Percentiles rank a stretch among this genome's conserved stretches.
These are phyloP conservation scores for Gymnosoma rotundatum DNA, from an alignment of 2,888 invertebrate genomes.

Conservation along the genomic window DNA sequence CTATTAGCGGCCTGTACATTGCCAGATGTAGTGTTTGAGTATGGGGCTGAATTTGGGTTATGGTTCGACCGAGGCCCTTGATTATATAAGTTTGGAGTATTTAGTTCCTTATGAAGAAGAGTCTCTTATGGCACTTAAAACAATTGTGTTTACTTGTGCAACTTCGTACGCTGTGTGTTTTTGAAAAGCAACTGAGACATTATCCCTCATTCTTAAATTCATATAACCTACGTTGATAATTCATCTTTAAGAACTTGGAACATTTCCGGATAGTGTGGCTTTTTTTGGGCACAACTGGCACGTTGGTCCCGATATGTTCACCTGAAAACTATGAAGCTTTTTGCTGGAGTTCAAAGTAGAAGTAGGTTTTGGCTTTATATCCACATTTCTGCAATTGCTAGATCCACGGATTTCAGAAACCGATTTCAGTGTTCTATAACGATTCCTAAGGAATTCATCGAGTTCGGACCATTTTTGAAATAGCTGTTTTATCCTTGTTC, in stretches of 20 bases:
- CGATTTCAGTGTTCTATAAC: not conserved
- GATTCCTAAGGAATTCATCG: not conserved
- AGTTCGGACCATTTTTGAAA: no score
- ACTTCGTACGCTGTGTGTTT: not conserved
- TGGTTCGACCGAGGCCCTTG: not conserved
- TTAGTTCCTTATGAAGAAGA: not conserved
- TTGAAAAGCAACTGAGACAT: not conserved
- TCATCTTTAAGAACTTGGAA: not conserved
- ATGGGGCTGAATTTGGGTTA: no score
- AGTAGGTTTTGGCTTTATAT: not conserved
- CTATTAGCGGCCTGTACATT: no score
- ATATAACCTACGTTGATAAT: not conserved
- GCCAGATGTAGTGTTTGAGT: no score
- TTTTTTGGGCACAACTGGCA: not conserved
- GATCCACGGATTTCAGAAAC: not conserved
- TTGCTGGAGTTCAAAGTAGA: not conserved
- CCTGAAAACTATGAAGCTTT: not conserved
- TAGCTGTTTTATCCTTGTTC: not conserved
- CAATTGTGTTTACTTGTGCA: not conserved
- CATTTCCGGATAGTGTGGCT: not conserved
- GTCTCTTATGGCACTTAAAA: not conserved
- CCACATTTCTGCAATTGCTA: not conserved
- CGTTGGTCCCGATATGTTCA: not conserved
- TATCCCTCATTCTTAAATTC: not conserved
- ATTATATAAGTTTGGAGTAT: not conserved